Conservation (phyloP, 2,797 vertebrate genomes). For the Enoplosus armatus region DNA sequence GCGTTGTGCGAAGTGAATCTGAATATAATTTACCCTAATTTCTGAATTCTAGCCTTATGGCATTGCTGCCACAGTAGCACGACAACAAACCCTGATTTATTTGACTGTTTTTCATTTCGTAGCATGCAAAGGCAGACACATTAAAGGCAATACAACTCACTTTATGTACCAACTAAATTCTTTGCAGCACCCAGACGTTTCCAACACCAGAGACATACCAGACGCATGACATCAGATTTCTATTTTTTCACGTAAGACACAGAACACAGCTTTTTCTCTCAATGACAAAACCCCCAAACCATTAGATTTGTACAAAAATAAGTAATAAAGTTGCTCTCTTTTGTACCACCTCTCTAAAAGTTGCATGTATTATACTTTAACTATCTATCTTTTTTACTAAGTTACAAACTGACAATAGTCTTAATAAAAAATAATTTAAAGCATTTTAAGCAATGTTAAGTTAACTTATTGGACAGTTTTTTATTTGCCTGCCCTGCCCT, state of each 20-base stretch:
- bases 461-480: too few species aligned
- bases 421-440: not conserved
- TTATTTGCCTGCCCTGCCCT: not conserved
- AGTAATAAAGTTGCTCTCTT: not conserved
- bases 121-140: conserved; percentile 20
- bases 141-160: conserved; percentile 20
- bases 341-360: not conserved
- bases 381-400: not conserved
- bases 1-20: not conserved
- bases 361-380: not conserved
- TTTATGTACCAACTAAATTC: conserved; percentile 14
- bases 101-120: conserved; percentile 24
- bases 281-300: not conserved
- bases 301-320: not conserved
- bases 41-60: not conserved
- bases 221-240: conserved; percentile 11
- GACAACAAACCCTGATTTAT: conserved; percentile 7
- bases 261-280: conserved; percentile 11
- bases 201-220: conserved; percentile 11
- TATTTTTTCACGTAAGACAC: not conserved
- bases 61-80: conserved; percentile 7
- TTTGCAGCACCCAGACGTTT: not conserved
- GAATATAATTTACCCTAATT: not conserved
- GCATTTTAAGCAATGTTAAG: not conserved
- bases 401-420: not conserved